These are phyloP conservation scores for Apus apus DNA, from an alignment of 2,113 vertebrate species.

Conservation along the genomic window DNA sequence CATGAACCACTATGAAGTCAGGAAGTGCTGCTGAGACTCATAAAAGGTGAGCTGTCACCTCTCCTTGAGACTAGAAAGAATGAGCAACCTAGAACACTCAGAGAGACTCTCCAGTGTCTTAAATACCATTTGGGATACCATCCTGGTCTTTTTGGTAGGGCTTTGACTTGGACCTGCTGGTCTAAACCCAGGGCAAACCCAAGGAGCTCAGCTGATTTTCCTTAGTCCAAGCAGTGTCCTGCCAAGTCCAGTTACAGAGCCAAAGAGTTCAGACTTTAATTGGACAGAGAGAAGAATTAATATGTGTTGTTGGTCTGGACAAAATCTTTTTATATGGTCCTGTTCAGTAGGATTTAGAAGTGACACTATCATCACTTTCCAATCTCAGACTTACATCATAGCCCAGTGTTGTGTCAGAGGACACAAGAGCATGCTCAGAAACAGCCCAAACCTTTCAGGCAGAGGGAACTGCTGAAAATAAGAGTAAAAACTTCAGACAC, in stretches of 20 bases:
- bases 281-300: not conserved
- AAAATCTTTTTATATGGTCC: not conserved
- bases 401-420: not conserved
- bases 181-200: not conserved
- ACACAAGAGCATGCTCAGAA: not conserved
- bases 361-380: not conserved
- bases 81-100: not conserved
- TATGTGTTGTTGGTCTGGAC: not conserved
- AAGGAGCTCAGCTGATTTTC: not conserved
- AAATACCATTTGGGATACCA: not conserved
- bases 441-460: not conserved
- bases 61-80: not conserved
- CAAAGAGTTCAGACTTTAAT: not conserved
- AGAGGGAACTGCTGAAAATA: not conserved
- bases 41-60: not conserved
- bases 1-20: not conserved
- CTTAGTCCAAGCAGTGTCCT: not conserved
- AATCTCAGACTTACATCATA: not conserved
- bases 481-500: not conserved
- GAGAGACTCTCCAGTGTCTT: not conserved
- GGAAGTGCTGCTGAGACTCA: not conserved
- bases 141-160: not conserved
- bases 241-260: not conserved
- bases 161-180: not conserved
- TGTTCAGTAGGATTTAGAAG: not conserved